Evolutionary conservation across 2,113 vertebrate genomes (phyloP), one percentile per base, ranked within the genome.

Genomic region (Arothron firmamentum): DNA sequence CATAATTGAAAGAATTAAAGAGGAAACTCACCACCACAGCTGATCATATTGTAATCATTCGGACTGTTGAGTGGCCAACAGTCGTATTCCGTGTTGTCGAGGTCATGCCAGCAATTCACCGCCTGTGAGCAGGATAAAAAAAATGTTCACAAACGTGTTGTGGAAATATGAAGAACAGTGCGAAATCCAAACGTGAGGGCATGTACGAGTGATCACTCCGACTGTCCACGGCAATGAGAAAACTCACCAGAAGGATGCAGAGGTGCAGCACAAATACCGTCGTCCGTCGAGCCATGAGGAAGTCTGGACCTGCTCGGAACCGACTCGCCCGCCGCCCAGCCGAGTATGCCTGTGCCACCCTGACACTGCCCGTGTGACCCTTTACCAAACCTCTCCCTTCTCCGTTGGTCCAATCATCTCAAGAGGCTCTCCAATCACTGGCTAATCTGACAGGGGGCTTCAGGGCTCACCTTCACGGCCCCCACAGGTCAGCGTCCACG

Each of bases 81-180:
- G 83, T 91, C 89, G 50, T 89, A 92, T 68, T 91, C 89, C 7
- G 75, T 87, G 80, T 81, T 91, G 73, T 91, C 87, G n/a, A 90
- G 79, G 76, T 90, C 90, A 78, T 90, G 91, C 89, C 85, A 92
- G 69, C 87, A 82, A 64, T 79, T 56, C 12, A 84, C 68, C 67
- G 74, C 75, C 81, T 90, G 80, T 23, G 21, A 23, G 21, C 21
- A 23, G 21, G 21, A 23, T 23, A 23, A 23, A 23, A 23, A 23
- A 23, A 43, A 43, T 11, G n/a, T n/a, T n/a, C n/a, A n/a, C n/a
- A n/a, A n/a, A n/a, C n/a, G n/a, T n/a, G n/a, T n/a, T n/a, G n/a
- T n/a, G n/a, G n/a, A n/a, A n/a, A n/a, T n/a, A n/a, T n/a, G n/a
- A n/a, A n/a, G n/a, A n/a, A n/a, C n/a, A n/a, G n/a, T n/a, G n/a